Base-by-base conservation (phyloP, 2,888 invertebrate genomes). In the Crematogaster levior region DNA sequence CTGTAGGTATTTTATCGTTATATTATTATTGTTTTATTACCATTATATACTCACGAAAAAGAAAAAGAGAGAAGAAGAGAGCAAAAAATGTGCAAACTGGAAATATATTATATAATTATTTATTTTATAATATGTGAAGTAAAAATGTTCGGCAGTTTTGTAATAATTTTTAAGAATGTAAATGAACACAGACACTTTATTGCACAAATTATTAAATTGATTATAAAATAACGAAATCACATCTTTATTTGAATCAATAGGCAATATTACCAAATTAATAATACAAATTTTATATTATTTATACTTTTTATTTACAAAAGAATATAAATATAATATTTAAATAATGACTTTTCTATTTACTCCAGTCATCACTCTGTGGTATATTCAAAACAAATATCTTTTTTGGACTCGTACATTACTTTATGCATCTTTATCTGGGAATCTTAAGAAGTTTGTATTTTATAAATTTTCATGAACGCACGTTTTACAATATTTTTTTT, bases 401-500 rank as follows among this genome's bases (percentile, higher is more conserved):
- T 9, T 30, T 24, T 40, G 7, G 30, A 37, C 10, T 15, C 3
- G 24, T 37, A 40, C n/a, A n/a, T n/a, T n/a, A n/a, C n/a, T 37
- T 30, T 10, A n/a, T 34, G 9, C 5, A 24, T 75, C 34, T 61
- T 74, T 12, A 51, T 15, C 30, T 15, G 21, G 5, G 9, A 46
- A 34, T 46, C 2, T 15, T 61, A 51, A 10, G 48, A 4, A 12
- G 21, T 1, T 48, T 48, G 61, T 40, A 66, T 53, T 53, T 66
- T 66, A 75, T 24, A 37, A 40, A 77, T 68, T 30, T 40, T 68
- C 7, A 56, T 56, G 70, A 77, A 77, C 7, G 34, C 24, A 12
- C 43, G 43, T 48, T n/a, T 12, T 43, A 68, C 30, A 61, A 51
- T 56, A 27, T 68, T 68, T 56, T 68, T 77, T 68, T 40, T 65